Percentiles rank a stretch among this genome's conserved stretches.
Evolutionary conservation across 1,140 invertebrate genomes (phyloP).

Genomic region (Akabosia matsudoensis): DNA sequence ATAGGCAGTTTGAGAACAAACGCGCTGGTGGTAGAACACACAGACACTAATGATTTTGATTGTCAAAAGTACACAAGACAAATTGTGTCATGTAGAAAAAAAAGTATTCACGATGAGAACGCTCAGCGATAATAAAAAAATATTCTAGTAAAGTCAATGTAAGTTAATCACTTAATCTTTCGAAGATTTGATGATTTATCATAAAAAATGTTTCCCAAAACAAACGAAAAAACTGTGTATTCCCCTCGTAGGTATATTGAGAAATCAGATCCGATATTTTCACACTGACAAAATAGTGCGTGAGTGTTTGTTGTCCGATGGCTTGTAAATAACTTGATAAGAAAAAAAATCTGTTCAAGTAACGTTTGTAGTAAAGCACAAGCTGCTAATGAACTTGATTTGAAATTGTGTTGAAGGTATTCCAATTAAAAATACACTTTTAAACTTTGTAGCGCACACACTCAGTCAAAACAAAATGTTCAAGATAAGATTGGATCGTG

Average conservation of each 20-base stretch:
- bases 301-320: not conserved
- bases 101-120: not conserved
- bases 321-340: not conserved
- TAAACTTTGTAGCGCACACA: no score
- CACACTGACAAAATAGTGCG: slow-evolving; percentile 4
- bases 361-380: no score
- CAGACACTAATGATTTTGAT: slow-evolving; percentile 2
- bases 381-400: not conserved
- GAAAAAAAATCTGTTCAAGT: no score
- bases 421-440: no score
- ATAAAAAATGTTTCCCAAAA: not conserved
- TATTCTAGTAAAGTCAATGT: no score
- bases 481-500: no score
- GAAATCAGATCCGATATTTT: slow-evolving; percentile 6
- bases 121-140: not conserved
- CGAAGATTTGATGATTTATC: not conserved
- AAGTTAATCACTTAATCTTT: not conserved
- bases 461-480: no score
- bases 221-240: not conserved
- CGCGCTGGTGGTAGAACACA: not conserved
- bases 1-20: slow-evolving; percentile 10
- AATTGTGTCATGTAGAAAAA: not conserved
- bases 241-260: not conserved
- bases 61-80: not conserved
- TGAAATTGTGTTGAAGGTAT: not conserved